These are phyloP conservation scores for Porites divaricata DNA, from an alignment of 92 coral and sea anemone species.

Conservation along the genomic window DNA sequence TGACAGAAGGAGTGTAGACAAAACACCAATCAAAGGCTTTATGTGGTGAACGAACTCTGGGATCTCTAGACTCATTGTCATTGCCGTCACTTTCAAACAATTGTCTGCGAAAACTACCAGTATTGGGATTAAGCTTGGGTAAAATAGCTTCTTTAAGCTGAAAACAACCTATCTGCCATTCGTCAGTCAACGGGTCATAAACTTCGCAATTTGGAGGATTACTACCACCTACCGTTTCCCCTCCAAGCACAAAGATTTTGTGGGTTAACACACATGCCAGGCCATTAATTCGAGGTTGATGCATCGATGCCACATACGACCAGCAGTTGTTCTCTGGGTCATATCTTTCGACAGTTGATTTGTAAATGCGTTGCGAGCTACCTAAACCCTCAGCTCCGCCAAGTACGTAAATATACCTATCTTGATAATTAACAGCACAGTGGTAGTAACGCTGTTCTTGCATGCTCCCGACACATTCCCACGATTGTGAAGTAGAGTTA, in stretches of 20 bases:
- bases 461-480: constrained; percentile 52
- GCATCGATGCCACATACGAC: constrained; percentile 54
- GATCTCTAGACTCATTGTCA: background rate
- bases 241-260: constrained; percentile 51
- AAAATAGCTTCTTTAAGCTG: background rate
- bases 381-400: constrained; percentile 28
- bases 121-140: background rate
- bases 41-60: background rate
- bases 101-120: background rate
- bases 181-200: constrained; percentile 53
- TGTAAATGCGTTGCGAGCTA: background rate
- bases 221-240: background rate
- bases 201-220: constrained; percentile 35
- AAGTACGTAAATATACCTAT: constrained; percentile 45
- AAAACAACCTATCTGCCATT: constrained; percentile 43
- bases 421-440: constrained; percentile 39
- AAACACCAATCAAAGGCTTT: background rate
- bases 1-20: background rate
- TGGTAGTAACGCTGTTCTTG: constrained; percentile 45
- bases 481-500: constrained; percentile 32
- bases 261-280: constrained; percentile 44
- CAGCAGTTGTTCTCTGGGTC: constrained; percentile 46
- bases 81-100: background rate
- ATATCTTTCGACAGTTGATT: constrained; percentile 44
- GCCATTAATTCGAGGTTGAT: constrained; percentile 37